Evolutionary conservation across 53 echinoderm and acorn worm species (phyloP).

Genomic region (Temnopleurus reevesii): DNA sequence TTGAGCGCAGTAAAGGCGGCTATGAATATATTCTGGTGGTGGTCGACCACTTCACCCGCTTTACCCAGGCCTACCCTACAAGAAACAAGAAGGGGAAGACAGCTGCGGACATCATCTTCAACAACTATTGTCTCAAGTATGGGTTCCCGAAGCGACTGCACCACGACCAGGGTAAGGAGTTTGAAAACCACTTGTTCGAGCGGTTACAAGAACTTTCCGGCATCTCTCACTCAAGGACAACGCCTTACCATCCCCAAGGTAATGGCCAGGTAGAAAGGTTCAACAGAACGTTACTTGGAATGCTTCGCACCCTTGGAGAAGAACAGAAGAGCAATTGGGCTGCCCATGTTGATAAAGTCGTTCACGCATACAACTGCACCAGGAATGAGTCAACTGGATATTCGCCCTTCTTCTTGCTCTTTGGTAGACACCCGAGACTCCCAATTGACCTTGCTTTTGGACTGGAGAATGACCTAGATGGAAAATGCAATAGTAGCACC

Average conservation of each 20-base stretch:
- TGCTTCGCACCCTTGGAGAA: slow-evolving; percentile 62
- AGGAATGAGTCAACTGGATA: background rate
- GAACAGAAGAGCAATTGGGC: slow-evolving; percentile 67
- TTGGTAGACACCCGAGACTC: background rate
- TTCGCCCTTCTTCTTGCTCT: background rate
- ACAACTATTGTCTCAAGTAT: slow-evolving; percentile 68
- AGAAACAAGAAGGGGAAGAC: slow-evolving; percentile 69
- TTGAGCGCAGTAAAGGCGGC: slow-evolving; percentile 53
- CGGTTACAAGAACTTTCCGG: slow-evolving; percentile 58
- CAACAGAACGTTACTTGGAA: slow-evolving; percentile 65
- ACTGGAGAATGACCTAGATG: background rate
- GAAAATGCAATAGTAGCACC: background rate
- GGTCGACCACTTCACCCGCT: slow-evolving; percentile 60
- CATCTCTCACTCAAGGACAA: slow-evolving; percentile 40
- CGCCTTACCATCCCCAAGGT: slow-evolving; percentile 69
- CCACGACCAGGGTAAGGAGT: slow-evolving; percentile 70
- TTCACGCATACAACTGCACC: background rate
- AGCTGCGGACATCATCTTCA: slow-evolving; percentile 72
- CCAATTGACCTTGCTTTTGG: background rate
- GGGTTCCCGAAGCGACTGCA: slow-evolving; percentile 58
- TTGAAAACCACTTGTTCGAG: slow-evolving; percentile 63
- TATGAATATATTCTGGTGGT: slow-evolving; percentile 62
- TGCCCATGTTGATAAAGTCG: background rate
- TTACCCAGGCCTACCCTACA: slow-evolving; percentile 72
- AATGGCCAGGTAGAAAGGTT: slow-evolving; percentile 70